These are phyloP conservation scores for Tetragonisca angustula DNA, from an alignment of 2,888 invertebrate genomes.

Conservation along the genomic window DNA sequence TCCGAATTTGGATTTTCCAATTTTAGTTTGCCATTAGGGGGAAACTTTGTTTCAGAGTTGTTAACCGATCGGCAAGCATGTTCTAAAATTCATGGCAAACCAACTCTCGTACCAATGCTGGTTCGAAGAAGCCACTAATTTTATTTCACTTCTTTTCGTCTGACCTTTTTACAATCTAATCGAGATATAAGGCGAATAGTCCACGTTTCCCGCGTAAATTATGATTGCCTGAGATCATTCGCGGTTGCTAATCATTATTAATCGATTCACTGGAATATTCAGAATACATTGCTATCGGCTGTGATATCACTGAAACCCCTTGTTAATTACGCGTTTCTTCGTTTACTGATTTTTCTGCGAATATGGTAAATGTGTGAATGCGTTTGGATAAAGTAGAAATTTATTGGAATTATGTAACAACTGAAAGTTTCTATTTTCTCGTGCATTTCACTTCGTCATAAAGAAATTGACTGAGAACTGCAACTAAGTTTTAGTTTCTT, in stretches of 20 bases:
- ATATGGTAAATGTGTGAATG: background rate
- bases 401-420: background rate
- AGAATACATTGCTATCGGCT: background rate
- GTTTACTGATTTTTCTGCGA: background rate
- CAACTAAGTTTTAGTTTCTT: too few species aligned
- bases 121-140: background rate
- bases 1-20: background rate
- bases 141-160: too few species aligned
- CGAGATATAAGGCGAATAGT: background rate
- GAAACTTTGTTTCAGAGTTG: background rate
- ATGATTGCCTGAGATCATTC: constrained; percentile 10
- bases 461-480: background rate
- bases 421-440: background rate
- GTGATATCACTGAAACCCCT: background rate
- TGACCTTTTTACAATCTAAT: background rate
- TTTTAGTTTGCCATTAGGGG: background rate
- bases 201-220: background rate
- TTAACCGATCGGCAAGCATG: background rate
- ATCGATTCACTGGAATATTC: background rate
- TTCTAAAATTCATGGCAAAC: background rate
- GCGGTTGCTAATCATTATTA: background rate
- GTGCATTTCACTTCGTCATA: background rate
- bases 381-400: constrained; percentile 10
- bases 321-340: constrained; percentile 24
- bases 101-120: background rate